Evolutionary conservation across 2,888 invertebrate genomes (phyloP).

Genomic region (Andricus quercusramuli): DNA sequence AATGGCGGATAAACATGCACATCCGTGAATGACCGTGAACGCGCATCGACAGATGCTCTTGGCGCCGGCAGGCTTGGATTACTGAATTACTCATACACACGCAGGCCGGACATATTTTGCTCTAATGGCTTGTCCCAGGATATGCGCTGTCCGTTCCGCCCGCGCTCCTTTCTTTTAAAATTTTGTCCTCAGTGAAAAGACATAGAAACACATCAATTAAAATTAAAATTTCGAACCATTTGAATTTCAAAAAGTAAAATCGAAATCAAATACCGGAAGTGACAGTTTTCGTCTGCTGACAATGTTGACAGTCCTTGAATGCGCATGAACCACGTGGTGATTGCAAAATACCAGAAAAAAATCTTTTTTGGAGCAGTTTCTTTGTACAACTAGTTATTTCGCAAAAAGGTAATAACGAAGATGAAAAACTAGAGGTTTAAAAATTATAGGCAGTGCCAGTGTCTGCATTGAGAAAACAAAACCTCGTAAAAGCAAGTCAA

Average conservation of each 20-base stretch:
- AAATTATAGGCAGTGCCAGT: neutral
- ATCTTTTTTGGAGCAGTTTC: neutral
- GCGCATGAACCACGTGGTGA: neutral
- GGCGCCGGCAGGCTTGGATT: no score
- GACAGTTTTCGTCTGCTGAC: neutral
- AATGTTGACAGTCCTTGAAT: neutral
- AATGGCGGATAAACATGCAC: no score
- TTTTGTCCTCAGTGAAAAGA: no score
- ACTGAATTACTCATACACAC: no score
- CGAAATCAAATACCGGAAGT: conserved; percentile 3
- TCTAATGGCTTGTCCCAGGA: no score
- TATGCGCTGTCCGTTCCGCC: no score
- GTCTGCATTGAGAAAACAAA: neutral
- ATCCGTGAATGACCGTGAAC: no score
- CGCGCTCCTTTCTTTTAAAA: no score
- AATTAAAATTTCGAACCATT: no score
- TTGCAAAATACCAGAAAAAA: neutral
- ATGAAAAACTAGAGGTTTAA: neutral
- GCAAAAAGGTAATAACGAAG: neutral
- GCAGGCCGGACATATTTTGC: no score
- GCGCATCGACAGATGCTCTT: no score
- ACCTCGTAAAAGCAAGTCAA: neutral
- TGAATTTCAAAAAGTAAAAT: neutral
- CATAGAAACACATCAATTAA: no score
- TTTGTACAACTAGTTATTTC: neutral